Conservation (phyloP, 2,113 vertebrate species). For the Neoarius graeffei region DNA sequence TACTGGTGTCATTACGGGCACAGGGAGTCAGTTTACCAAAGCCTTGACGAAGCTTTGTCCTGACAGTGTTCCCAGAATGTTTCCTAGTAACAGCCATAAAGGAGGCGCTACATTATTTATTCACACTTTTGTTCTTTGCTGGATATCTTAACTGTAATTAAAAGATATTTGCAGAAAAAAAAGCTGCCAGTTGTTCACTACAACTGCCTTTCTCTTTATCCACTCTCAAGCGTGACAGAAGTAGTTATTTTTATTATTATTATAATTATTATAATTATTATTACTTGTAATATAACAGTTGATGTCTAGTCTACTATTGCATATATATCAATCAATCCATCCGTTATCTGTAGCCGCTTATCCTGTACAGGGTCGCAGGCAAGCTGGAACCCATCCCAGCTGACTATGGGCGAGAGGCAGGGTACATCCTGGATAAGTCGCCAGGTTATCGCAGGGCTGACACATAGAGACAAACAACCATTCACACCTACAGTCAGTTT, state of each 20-base stretch:
- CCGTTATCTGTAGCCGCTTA: too few relatives aligned
- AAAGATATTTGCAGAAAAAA: not conserved
- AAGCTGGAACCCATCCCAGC: too few relatives aligned
- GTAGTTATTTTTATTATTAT: not conserved
- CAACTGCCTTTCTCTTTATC: not conserved
- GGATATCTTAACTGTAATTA: not conserved
- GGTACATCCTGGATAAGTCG: too few relatives aligned
- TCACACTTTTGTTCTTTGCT: not conserved
- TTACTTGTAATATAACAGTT: not conserved
- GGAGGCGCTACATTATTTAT: not conserved
- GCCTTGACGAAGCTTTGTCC: not conserved
- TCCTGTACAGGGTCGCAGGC: too few relatives aligned
- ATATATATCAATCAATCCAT: too few relatives aligned
- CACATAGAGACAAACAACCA: too few relatives aligned
- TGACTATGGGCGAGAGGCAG: too few relatives aligned
- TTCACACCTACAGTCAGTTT: too few relatives aligned
- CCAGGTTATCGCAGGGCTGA: too few relatives aligned
- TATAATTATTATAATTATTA: not conserved
- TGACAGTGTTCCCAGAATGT: not conserved
- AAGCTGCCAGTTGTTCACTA: not conserved
- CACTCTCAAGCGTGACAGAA: not conserved
- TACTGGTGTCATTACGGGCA: not conserved
- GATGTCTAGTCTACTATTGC: slow-evolving; percentile 16
- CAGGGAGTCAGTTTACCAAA: not conserved
- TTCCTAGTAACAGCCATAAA: not conserved